A percentile compares a stretch with the other conserved stretches of the same genome.
These are phyloP conservation scores for Teinopalpus imperialis DNA, from an alignment of 2,888 invertebrate species.

Conservation along the genomic window DNA sequence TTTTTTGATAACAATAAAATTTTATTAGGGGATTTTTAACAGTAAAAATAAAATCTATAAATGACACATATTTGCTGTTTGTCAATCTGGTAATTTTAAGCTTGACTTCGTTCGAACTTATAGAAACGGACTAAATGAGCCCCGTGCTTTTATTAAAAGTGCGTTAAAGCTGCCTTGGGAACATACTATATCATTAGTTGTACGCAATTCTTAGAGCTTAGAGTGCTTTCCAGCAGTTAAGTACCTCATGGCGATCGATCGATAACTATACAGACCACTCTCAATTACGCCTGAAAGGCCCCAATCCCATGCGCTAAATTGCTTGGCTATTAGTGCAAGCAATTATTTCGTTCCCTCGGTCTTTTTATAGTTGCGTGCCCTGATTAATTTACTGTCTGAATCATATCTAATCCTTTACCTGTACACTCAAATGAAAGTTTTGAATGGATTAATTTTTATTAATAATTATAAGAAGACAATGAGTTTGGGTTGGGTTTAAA, in stretches of 20 bases:
- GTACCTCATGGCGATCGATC: constrained; percentile 2
- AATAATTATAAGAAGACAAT: too few species aligned
- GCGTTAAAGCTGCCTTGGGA: background rate
- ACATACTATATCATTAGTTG: constrained; percentile 1
- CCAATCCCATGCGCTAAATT: constrained; percentile 17
- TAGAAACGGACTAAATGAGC: too few species aligned
- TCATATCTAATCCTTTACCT: constrained; percentile 8
- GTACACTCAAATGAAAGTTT: too few species aligned
- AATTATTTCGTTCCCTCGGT: constrained; percentile 15
- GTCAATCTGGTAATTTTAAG: too few species aligned
- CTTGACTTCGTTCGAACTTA: too few species aligned
- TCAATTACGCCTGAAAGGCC: constrained; percentile 22
- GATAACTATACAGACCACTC: constrained; percentile 12
- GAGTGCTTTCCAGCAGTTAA: constrained; percentile 5
- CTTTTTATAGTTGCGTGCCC: constrained; percentile 10
- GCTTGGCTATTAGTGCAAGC: constrained; percentile 18
- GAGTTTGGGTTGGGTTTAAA: too few species aligned
- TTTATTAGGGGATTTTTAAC: too few species aligned
- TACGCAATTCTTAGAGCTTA: constrained; percentile 3
- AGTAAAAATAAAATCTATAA: too few species aligned
- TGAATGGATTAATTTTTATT: too few species aligned
- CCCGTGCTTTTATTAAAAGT: too few species aligned
- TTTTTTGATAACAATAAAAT: too few species aligned
- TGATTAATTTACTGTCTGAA: constrained; percentile 8
- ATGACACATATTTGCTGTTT: too few species aligned